Evolutionary conservation across 2,797 vertebrate species (phyloP), one percentile per base, ranked within the genome.

Genomic region (Sebastiscus tertius): DNA sequence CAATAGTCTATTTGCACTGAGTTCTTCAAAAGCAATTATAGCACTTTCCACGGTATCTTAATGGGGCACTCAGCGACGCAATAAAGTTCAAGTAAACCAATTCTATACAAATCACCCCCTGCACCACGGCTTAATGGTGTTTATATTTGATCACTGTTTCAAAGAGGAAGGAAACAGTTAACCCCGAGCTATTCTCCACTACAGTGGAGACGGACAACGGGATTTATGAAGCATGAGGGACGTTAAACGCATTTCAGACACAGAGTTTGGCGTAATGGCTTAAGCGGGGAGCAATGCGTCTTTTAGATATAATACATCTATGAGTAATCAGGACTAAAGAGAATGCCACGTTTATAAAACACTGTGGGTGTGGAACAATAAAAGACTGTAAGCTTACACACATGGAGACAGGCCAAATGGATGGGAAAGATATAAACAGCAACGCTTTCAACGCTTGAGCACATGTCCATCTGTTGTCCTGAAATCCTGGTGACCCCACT

Each of bases 101-200:
- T 93, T 93, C 85, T 86, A 89, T 84, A 85, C 90, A 90, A 89
- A 92, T 93, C 88, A 82, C 80, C 84, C 77, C 68, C 77, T 84
- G 84, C 82, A 86, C 87, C 84, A 68, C 34, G 85, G 80, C 93
- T 90, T 96, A 95, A 96, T 96, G 96, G 96, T 93, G 94, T 96
- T 95, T 95, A 94, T 95, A 95, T 94, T 95, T 94, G 94, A 93
- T 88, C 91, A 88, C 85, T 86, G 88, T 95, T 95, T 94, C 79
- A 94, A 92, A 93, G 85, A 92, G 94, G 91, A 95, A 95, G 95
- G 94, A 94, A 95, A 95, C 91, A 63, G 93, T 96, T 95, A 94
- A 92, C 89, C 86, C 42, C 63, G 36, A 79, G 84, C 80, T 82
- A 83, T 93, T 87, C 90, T 85, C 78, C 88, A 77, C 83, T 64